Percentiles rank a stretch among this genome's conserved stretches.
phyloP scores from a whole-genome alignment of 2,113 vertebrate genomes.

The Catharus minimus region DNA sequence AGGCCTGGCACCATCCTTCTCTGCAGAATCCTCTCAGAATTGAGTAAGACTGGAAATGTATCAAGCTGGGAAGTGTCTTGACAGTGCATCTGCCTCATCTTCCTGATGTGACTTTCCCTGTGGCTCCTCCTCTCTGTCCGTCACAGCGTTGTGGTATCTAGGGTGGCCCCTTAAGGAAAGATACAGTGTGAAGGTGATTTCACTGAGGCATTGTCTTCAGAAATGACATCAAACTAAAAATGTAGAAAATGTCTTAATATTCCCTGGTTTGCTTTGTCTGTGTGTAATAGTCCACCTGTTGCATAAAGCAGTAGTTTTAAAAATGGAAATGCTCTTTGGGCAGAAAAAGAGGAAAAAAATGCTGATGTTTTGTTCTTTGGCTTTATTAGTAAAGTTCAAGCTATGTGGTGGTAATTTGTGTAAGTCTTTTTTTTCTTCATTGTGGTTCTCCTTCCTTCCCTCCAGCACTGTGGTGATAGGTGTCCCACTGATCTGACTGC shows the following conservation, averaged over 20 bases:
- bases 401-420: constrained; percentile 23
- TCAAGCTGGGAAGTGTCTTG: accelerated
- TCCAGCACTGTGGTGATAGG: not conserved
- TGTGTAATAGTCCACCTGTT: constrained; percentile 22
- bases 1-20: not conserved
- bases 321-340: constrained; percentile 32
- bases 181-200: not conserved
- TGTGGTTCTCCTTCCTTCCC: not conserved
- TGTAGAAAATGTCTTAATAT: not conserved
- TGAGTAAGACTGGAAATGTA: not conserved
- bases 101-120: accelerated
- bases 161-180: not conserved
- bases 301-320: constrained; percentile 52
- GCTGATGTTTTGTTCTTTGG: constrained; percentile 52
- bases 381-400: constrained; percentile 67
- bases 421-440: not conserved
- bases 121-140: not conserved
- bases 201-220: not conserved
- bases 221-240: not conserved
- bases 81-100: accelerated
- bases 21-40: not conserved
- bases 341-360: constrained; percentile 26
- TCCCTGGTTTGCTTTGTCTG: constrained; percentile 14
- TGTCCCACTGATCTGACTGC: not conserved
- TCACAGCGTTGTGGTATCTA: accelerated